A percentile compares a stretch with the other conserved stretches of the same genome.
These are phyloP conservation scores for Clostera curtula DNA, from an alignment of 2,888 invertebrate species.

Conservation along the genomic window DNA sequence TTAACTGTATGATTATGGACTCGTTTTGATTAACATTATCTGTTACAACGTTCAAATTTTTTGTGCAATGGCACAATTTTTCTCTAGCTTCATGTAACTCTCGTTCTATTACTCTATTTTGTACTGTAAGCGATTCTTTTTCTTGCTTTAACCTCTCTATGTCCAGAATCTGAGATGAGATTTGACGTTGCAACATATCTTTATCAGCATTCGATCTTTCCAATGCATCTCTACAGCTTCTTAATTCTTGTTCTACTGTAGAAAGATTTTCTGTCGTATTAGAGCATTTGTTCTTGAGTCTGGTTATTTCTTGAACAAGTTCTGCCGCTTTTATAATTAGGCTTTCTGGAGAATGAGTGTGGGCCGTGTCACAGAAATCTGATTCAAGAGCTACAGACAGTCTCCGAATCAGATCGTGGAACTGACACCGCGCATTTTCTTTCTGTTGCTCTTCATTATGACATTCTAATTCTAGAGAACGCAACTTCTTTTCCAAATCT, in stretches of 20 bases:
- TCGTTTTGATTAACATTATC: constrained; percentile 82
- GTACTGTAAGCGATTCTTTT: constrained; percentile 83
- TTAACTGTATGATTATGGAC: constrained; percentile 78
- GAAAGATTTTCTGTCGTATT: constrained; percentile 76
- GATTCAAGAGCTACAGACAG: constrained; percentile 82
- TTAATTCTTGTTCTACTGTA: constrained; percentile 78
- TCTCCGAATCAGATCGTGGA: constrained; percentile 83
- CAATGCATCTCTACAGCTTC: constrained; percentile 78
- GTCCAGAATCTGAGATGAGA: constrained; percentile 81
- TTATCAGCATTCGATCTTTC: constrained; percentile 80
- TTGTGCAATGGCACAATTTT: constrained; percentile 77
- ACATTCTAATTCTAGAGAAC: constrained; percentile 82
- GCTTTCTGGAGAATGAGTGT: constrained; percentile 79
- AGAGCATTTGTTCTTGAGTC: constrained; percentile 77
- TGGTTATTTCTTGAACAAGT: constrained; percentile 81
- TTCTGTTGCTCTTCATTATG: constrained; percentile 84
- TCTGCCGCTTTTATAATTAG: constrained; percentile 86
- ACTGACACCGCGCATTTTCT: constrained; percentile 79
- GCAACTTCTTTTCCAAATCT: constrained; percentile 83
- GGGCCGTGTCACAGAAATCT: constrained; percentile 79
- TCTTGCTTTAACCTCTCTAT: constrained; percentile 84
- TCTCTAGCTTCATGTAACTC: constrained; percentile 82
- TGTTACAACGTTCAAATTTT: constrained; percentile 79
- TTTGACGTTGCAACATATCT: constrained; percentile 83
- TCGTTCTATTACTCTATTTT: constrained; percentile 82